Base-by-base conservation (phyloP, 53 echinoderm and acorn worm species). In the Pentamera pediparva region DNA sequence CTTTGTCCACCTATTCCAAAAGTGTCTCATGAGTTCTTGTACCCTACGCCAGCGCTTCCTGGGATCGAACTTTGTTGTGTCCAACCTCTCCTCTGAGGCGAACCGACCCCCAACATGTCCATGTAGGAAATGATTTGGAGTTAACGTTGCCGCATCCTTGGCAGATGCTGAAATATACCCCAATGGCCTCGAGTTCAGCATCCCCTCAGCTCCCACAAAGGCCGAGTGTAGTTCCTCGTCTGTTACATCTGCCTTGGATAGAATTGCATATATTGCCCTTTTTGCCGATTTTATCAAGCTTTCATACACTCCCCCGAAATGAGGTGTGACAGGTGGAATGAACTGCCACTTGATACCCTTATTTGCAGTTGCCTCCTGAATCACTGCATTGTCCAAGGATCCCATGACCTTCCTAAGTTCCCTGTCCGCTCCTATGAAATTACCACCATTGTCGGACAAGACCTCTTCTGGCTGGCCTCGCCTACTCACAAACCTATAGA, bases 401-500 rank as follows among this genome's bases (percentile, higher is more conserved):
- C 25, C 25, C 21, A 67, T 41, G 9, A 58, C 3, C 47, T 67
- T 28, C 28, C 43, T 67, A 22, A 41, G 26, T 3, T 67, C 69
- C 15, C 69, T 40, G 28, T 15, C 2, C 24, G 69, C 45, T 27
- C 43, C 69, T 9, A 67, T 27, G 43, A 67, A 67, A 41, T 67
- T 67, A 37, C 41, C 43, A 1, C 43, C 69, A 67, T 67, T 67
- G n/a, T 67, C 69, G 22, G 69, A 67, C 10, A 40, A 67, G 3
- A 70, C 29, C 33, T 70, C 49, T 31, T 48, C 70, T 25, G 70
- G 70, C 30, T 70, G 30, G 32, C 70, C 48, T 49, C 70, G 45
- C 13, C 70, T 1, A 26, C 70, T 70, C 50, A 70, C 70, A 70
- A 70, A 70, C 49, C 70, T 3, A 27, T 47, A 70, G 29, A 70